These are phyloP conservation scores for Etheostoma cragini DNA, from an alignment of 2,113 vertebrate species.

Conservation along the genomic window DNA sequence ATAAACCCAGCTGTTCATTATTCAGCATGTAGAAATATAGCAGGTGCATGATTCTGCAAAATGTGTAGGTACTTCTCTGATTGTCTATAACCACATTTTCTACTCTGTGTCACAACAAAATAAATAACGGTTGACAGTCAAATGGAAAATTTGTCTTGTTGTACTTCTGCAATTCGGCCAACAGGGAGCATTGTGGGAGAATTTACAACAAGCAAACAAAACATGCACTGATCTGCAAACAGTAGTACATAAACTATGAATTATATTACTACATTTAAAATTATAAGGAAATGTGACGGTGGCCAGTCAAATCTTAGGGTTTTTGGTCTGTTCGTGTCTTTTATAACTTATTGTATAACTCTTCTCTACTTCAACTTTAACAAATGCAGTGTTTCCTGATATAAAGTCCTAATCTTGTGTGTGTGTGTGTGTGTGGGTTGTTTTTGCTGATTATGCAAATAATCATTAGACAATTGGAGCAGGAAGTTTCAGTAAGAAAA, in stretches of 20 bases:
- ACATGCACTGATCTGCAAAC: neutral
- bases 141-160: constrained; percentile 12
- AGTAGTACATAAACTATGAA: neutral
- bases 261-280: neutral
- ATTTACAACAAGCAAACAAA: neutral
- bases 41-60: constrained; percentile 68
- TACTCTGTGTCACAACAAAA: constrained; percentile 58
- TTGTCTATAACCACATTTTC: constrained; percentile 61
- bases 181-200: constrained; percentile 19
- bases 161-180: constrained; percentile 32
- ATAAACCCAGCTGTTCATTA: constrained; percentile 34
- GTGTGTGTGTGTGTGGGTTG: neutral
- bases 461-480: constrained; percentile 75
- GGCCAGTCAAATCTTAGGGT: neutral
- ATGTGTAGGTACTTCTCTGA: constrained; percentile 51
- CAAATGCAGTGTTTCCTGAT: neutral
- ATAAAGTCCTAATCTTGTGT: neutral
- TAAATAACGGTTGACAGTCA: constrained; percentile 38
- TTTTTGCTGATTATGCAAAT: constrained; percentile 72
- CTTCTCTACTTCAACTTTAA: neutral
- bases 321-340: neutral
- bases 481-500: constrained; percentile 74
- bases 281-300: too few species aligned
- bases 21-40: constrained; percentile 61
- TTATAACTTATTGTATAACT: constrained; percentile 1